Percentiles rank a stretch among this genome's conserved stretches.
Conservation (phyloP, 1,140 invertebrate species). For the Phymorhynchus buccinoides region DNA sequence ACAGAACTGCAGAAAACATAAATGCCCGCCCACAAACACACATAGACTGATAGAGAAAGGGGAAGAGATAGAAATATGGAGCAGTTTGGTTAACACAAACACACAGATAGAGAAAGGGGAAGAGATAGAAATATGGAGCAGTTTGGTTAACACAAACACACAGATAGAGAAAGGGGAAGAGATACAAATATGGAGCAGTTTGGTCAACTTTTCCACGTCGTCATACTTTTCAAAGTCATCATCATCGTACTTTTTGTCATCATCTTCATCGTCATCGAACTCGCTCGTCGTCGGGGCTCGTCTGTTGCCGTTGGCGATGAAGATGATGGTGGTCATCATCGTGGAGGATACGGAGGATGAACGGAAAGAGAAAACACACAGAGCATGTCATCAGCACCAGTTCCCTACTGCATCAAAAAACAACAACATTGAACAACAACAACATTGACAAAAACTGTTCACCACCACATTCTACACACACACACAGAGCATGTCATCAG, state of each 20-base stretch:
- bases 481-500: slow-evolving; percentile 1
- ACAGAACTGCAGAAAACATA: no score
- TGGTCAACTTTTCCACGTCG: no score
- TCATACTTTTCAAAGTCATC: background rate
- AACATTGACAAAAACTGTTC: background rate
- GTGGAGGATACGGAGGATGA: no score
- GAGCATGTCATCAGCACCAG: slow-evolving; percentile 1
- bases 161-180: background rate
- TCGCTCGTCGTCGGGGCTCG: slow-evolving; percentile 28
- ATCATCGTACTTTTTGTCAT: slow-evolving; percentile 27
- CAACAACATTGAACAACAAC: background rate
- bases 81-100: background rate
- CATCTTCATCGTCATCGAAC: slow-evolving; percentile 27
- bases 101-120: background rate
- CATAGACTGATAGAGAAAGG: background rate
- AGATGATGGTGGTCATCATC: no score
- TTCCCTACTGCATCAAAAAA: no score
- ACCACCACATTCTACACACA: background rate
- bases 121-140: background rate
- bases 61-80: no score
- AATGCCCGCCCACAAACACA: slow-evolving; percentile 9
- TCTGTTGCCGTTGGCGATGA: slow-evolving; percentile 8
- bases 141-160: background rate
- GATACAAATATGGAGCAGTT: background rate
- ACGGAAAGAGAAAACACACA: no score